phyloP scores from a whole-genome alignment of 2,113 vertebrate species.

The Aphyosemion australe region DNA sequence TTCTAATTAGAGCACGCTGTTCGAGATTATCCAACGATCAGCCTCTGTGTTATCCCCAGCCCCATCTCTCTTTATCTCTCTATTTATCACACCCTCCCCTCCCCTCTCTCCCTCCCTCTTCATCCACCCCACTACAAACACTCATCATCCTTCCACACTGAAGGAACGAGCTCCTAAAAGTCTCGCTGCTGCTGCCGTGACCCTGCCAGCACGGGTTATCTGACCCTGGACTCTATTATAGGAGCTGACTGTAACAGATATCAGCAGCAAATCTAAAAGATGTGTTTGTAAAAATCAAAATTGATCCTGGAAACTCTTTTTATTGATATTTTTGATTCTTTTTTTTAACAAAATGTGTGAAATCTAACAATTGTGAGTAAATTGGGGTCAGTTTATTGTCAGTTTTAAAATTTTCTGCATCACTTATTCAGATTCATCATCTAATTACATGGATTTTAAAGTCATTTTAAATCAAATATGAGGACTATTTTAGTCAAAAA shows the following conservation, averaged over 20 bases:
- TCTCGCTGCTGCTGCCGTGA: slow-evolving; percentile 19
- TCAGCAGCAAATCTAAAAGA: not conserved
- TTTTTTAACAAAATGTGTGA: too few relatives aligned
- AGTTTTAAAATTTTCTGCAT: too few relatives aligned
- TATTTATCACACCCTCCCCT: slow-evolving; percentile 77
- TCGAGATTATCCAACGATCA: slow-evolving; percentile 98
- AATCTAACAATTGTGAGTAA: too few relatives aligned
- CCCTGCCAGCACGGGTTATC: not conserved
- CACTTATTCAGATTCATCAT: too few relatives aligned
- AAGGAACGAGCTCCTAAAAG: slow-evolving; percentile 17
- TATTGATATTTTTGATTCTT: too few relatives aligned
- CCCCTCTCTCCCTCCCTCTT: slow-evolving; percentile 15
- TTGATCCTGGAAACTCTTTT: too few relatives aligned
- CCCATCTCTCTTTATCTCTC: slow-evolving; percentile 82
- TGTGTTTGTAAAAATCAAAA: too few relatives aligned
- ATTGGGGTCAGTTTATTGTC: too few relatives aligned
- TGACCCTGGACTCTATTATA: not conserved
- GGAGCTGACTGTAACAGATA: not conserved
- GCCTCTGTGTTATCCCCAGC: slow-evolving; percentile 86
- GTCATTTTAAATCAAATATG: too few relatives aligned
- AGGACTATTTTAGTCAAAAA: too few relatives aligned
- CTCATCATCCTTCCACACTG: slow-evolving; percentile 26
- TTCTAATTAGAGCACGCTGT: slow-evolving; percentile 98
- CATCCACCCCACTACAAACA: slow-evolving; percentile 25
- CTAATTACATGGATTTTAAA: too few relatives aligned